These are phyloP conservation scores for Peromyscus attwateri DNA, from an alignment of 2,797 vertebrate genomes.

Conservation along the genomic window DNA sequence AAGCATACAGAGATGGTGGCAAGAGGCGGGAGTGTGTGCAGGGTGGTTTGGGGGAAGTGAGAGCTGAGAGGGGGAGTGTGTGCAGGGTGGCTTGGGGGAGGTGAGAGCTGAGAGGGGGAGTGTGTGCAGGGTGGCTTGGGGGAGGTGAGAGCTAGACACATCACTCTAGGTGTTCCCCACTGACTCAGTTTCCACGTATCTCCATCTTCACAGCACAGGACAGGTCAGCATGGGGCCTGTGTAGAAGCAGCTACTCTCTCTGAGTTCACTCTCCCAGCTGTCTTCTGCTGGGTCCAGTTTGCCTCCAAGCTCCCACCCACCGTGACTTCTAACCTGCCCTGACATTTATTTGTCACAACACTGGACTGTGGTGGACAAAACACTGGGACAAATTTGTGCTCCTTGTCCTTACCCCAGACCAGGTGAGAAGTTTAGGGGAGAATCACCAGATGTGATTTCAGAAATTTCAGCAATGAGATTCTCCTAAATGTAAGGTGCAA, in stretches of 20 bases:
- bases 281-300: neutral
- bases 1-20: neutral
- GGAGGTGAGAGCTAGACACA: neutral
- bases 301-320: neutral
- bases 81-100: neutral
- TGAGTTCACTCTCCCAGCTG: fast-evolving
- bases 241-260: neutral
- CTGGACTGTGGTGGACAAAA: neutral
- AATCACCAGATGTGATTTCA: fast-evolving
- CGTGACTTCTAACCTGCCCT: fast-evolving
- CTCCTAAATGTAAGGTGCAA: fast-evolving
- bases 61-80: no score
- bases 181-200: neutral
- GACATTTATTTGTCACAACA: no score
- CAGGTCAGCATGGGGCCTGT: neutral
- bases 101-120: no score
- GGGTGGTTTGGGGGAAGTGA: no score
- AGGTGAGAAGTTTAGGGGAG: neutral
- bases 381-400: no score
- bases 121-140: neutral
- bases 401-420: fast-evolving
- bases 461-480: neutral
- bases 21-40: no score
- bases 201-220: neutral
- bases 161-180: neutral